Base-by-base conservation (phyloP, 2,797 vertebrate genomes). In the Sebastes steindachneri region DNA sequence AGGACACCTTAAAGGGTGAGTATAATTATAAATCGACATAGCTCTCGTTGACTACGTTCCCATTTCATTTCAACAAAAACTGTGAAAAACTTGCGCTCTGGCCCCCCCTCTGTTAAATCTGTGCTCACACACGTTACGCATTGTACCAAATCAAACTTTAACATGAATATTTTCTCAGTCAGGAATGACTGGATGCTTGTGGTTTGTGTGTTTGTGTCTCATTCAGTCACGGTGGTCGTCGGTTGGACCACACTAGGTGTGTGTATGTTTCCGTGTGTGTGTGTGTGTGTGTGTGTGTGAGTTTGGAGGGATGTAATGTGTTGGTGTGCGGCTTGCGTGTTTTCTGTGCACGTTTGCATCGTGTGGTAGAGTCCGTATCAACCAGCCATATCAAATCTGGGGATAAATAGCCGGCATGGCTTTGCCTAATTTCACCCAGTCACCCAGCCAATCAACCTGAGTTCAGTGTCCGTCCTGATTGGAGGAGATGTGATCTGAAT, bases 351-450 rank as follows among this genome's bases (percentile, higher is more conserved):
- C 37, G 54, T 72, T 67, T 78, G 65, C 12, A 37, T 66, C 28
- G 33, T 71, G 77, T 65, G 29, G 58, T 19, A 4, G 69, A 82
- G 71, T 75, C 71, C 57, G 10, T 69, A 80, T 88, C 86, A 88
- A 83, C 57, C 80, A 76, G 74, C 78, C 89, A 79, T 86, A 86
- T 91, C 83, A 88, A 91, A 89, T 88, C 77, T 67, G 85, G 81
- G 80, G 80, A 88, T 86, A 92, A 93, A 92, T 90, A 88, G 86
- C 80, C 77, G 79, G 62, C 84, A 87, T 73, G 6, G 90, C 82
- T 90, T 89, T 93, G 93, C 84, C 90, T 92, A 93, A 95, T 95
- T 94, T 94, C 89, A 92, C 76, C 82, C 87, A 81, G 77, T 83
- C 86, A 76, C 82, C 83, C 81, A 84, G 78, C 82, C 73, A 89